phyloP scores from a whole-genome alignment of 1,140 invertebrate genomes.

The Homalodisca vitripennis region DNA sequence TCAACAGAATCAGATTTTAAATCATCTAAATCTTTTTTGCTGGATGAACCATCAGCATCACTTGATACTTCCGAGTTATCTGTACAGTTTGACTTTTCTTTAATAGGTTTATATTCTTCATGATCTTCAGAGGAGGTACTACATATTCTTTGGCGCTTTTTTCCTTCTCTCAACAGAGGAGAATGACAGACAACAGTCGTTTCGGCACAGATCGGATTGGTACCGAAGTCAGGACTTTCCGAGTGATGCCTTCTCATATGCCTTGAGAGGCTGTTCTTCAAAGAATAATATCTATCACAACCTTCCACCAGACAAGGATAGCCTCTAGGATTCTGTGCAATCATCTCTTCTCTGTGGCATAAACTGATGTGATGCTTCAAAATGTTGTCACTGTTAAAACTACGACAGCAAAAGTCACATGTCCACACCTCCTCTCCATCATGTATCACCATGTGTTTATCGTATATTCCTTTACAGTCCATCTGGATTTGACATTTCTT shows the following conservation, averaged over 20 bases:
- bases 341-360: neutral
- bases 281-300: neutral
- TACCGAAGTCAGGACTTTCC: neutral
- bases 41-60: too few species aligned
- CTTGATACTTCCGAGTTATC: too few species aligned
- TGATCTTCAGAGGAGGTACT: too few species aligned
- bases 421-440: neutral
- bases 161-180: neutral
- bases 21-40: too few species aligned
- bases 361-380: conserved; percentile 9
- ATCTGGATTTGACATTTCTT: neutral
- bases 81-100: too few species aligned
- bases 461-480: neutral
- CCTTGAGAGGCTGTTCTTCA: neutral
- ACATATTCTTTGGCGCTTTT: neutral
- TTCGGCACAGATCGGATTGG: neutral
- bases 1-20: too few species aligned
- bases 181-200: neutral
- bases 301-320: neutral
- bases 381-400: neutral
- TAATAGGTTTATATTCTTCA: neutral
- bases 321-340: neutral
- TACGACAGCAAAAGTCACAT: neutral
- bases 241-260: conserved; percentile 6
- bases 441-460: conserved; percentile 15